phyloP scores from a whole-genome alignment of 2,888 invertebrate genomes.

The Elegia similella region DNA sequence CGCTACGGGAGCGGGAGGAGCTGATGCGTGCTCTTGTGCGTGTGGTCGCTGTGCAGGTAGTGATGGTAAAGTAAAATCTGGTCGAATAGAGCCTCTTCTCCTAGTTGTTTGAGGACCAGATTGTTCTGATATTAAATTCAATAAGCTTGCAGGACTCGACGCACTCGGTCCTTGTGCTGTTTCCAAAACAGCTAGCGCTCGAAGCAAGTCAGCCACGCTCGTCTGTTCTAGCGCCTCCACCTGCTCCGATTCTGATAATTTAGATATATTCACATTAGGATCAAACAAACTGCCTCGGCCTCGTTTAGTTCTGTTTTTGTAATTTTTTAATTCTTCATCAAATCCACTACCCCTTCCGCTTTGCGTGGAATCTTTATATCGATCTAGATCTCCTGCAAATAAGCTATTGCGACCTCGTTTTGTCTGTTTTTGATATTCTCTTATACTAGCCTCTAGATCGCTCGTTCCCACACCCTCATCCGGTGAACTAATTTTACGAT shows the following conservation, averaged over 20 bases:
- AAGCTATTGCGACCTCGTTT: slow-evolving; percentile 54
- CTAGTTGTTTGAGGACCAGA: slow-evolving; percentile 36
- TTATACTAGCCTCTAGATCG: slow-evolving; percentile 66
- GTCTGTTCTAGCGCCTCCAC: slow-evolving; percentile 89
- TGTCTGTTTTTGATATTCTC: slow-evolving; percentile 62
- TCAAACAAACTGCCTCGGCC: slow-evolving; percentile 73
- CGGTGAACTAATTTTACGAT: slow-evolving; percentile 59
- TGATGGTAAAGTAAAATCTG: slow-evolving; percentile 54
- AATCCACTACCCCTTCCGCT: slow-evolving; percentile 42
- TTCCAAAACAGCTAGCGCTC: slow-evolving; percentile 87
- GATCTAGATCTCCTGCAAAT: slow-evolving; percentile 50
- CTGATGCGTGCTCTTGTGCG: background rate
- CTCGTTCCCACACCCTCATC: slow-evolving; percentile 44
- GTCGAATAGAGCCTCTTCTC: slow-evolving; percentile 61
- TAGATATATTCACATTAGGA: slow-evolving; percentile 64
- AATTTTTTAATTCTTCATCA: slow-evolving; percentile 59
- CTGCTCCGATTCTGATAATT: slow-evolving; percentile 68
- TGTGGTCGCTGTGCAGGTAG: background rate
- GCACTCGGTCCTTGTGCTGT: slow-evolving; percentile 47
- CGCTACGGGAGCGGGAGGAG: slow-evolving; percentile 30
- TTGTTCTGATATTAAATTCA: slow-evolving; percentile 51
- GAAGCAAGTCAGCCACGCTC: slow-evolving; percentile 89
- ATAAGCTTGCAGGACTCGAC: slow-evolving; percentile 43
- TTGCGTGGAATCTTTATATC: slow-evolving; percentile 41
- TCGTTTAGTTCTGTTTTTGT: slow-evolving; percentile 61